Base-by-base conservation (phyloP, 2,113 vertebrate genomes). In the Prunella himalayana region DNA sequence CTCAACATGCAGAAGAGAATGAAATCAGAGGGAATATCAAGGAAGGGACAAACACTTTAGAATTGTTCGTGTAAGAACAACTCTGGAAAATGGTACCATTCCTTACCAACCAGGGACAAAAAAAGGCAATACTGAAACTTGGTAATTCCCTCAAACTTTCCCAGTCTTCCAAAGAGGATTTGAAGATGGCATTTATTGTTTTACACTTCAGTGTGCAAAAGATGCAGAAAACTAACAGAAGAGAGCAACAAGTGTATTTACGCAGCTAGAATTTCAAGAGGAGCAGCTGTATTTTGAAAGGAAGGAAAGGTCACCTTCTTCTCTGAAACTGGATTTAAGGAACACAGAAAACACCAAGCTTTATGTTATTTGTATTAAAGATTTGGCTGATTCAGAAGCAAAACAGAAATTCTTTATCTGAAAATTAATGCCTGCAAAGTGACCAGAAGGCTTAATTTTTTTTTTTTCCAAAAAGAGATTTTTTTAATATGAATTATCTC, bases 381-480 rank as follows among this genome's bases (percentile, higher is more conserved):
- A 41, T 77, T 86, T 81, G 44, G 15, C 82, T 60, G 41, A 51
- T 77, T 86, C 75, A 81, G 68, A 88, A 90, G 60, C 63, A 94
- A 92, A 97, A 69, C 0, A 85, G 15, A 87, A 95, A 88, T 75
- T 45, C 57, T 84, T 82, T 75, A 90, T 68, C 79, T 88, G 56
- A 88, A 96, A 92, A 95, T 88, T 50, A 83, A 70, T 56, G 35
- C 41, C 54, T 82, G 21, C 27, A 73, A 93, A 94, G 44, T 81
- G 79, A 95, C 78, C 73, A 93, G 47, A 89, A 88, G 27, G n/a
- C 27, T 85, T 76, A 17, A 12, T 13, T 92, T 71, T 80, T 85
- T 71, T 80, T 85, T 82, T 88, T 76, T 47, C 19, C 30, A 69
- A 56, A 90, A 93, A 44, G 33, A 75, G 15, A 37, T 9, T 65